Evolutionary conservation across 2,888 invertebrate genomes (phyloP), one percentile per base, ranked within the genome.

Genomic region (Pristionchus arcanus): DNA sequence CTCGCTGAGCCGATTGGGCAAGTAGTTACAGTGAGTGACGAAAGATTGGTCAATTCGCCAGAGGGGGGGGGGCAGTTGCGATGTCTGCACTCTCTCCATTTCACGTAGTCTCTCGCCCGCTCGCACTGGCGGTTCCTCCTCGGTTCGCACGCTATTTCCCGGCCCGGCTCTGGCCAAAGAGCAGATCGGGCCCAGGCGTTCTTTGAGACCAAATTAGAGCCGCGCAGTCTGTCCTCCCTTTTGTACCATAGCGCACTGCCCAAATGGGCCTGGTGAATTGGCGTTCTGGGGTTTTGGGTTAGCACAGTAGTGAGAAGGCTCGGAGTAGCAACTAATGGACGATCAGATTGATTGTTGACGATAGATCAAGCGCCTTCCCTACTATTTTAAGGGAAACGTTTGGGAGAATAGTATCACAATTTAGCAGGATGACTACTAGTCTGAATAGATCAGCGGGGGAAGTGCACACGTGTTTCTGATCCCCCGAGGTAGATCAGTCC

Each of bases 11-110:
- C 21, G 49, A n/a, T 28, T 25, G 81, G 25, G 49, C 25, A 53
- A 53, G 81, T 81, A 81, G 81, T 81, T 81, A 81, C 81, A 42
- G 81, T 81, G 81, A 81, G 81, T 81, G 81, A 81, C 81, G 81
- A 81, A 81, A 81, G 81, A 81, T 81, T 53, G 81, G 81, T 53
- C n/a, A 11, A 16, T 16, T 15, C 42, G 42, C 42, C 42, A 25
- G 74, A n/a, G 19, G 21, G 28, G 49, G 19, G 21, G 28, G 49
- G 49, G 49, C 42, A 42, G 28, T 34, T 71, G 28, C 25, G 31
- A 31, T 71, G 31, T 31, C 71, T 71, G 31, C 15, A 4, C 71
- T 16, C 71, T 34, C 71, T 34, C 34, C 31, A 13, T 2, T 71
- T 71, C 31, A 34, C 71, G 4, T 34, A 16, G 2, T 34, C 71